Evolutionary conservation across 2,797 vertebrate species (phyloP).

Genomic region (Coluber constrictor): DNA sequence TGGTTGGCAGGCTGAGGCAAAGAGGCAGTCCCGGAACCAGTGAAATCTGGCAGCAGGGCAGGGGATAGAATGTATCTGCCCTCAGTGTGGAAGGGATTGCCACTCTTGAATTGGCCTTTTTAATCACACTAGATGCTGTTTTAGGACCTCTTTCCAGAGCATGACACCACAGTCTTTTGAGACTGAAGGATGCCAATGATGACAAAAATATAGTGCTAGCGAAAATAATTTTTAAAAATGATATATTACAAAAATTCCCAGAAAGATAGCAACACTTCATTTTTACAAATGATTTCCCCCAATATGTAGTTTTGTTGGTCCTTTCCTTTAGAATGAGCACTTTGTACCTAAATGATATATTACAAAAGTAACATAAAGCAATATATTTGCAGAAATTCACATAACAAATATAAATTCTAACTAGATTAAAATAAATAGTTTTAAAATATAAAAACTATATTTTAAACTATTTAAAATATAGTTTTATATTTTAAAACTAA

Average conservation of each 20-base stretch:
- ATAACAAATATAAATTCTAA: background rate
- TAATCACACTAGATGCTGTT: too few relatives aligned
- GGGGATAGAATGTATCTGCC: too few relatives aligned
- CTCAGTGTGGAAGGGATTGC: too few relatives aligned
- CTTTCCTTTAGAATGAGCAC: background rate
- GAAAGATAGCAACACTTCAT: background rate
- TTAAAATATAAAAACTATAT: too few relatives aligned
- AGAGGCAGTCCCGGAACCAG: too few relatives aligned
- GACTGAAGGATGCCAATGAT: too few relatives aligned
- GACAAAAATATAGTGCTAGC: background rate
- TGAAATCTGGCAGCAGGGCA: too few relatives aligned
- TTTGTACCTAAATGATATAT: background rate
- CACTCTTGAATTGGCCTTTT: too few relatives aligned
- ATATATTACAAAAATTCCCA: background rate
- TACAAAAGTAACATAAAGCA: background rate
- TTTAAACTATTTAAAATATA: too few relatives aligned
- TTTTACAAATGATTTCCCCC: background rate
- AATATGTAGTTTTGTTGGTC: background rate
- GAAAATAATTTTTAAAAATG: background rate
- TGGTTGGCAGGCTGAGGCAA: too few relatives aligned
- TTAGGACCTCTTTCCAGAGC: too few relatives aligned
- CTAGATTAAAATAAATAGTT: background rate
- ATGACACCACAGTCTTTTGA: too few relatives aligned
- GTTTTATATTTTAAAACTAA: background rate
- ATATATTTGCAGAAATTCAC: background rate